phyloP scores from a whole-genome alignment of 2,113 vertebrate genomes.

The Pollachius pollachius region DNA sequence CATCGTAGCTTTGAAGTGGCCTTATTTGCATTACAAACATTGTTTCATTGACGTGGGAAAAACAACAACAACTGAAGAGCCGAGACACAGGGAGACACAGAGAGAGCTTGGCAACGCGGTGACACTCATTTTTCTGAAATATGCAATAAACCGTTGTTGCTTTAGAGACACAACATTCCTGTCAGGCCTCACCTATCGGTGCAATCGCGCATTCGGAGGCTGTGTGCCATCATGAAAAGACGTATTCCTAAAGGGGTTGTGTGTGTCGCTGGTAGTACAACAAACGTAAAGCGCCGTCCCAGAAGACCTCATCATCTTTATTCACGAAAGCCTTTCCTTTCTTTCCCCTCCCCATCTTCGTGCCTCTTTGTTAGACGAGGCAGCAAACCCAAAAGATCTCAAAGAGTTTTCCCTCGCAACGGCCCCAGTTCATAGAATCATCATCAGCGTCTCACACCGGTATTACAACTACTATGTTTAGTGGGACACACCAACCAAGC shows the following conservation, averaged over 20 bases:
- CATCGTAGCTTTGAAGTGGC: slow-evolving; percentile 79
- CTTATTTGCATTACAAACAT: slow-evolving; percentile 91
- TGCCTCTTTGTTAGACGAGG: slow-evolving; percentile 40
- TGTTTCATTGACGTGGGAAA: slow-evolving; percentile 22
- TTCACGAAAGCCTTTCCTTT: slow-evolving; percentile 72
- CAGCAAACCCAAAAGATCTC: slow-evolving; percentile 33
- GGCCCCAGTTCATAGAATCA: too few relatives aligned
- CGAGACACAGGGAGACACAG: slow-evolving; percentile 61
- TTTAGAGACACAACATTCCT: slow-evolving; percentile 18
- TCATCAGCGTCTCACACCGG: too few relatives aligned
- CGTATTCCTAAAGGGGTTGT: slow-evolving; percentile 61
- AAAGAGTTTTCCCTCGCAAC: background rate
- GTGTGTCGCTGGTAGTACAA: slow-evolving; percentile 52
- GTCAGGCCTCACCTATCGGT: slow-evolving; percentile 31
- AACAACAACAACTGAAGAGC: slow-evolving; percentile 27
- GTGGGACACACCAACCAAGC: too few relatives aligned
- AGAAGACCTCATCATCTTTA: slow-evolving; percentile 78
- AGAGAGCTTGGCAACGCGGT: slow-evolving; percentile 7
- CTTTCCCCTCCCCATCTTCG: slow-evolving; percentile 18
- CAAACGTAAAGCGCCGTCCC: slow-evolving; percentile 75
- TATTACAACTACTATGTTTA: too few relatives aligned
- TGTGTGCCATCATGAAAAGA: slow-evolving; percentile 67
- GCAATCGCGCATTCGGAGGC: slow-evolving; percentile 24
- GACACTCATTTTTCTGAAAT: slow-evolving; percentile 10
- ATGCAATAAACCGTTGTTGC: slow-evolving; percentile 19